These are phyloP conservation scores for Taenaris catops DNA, from an alignment of 2,888 invertebrate species.

Conservation along the genomic window DNA sequence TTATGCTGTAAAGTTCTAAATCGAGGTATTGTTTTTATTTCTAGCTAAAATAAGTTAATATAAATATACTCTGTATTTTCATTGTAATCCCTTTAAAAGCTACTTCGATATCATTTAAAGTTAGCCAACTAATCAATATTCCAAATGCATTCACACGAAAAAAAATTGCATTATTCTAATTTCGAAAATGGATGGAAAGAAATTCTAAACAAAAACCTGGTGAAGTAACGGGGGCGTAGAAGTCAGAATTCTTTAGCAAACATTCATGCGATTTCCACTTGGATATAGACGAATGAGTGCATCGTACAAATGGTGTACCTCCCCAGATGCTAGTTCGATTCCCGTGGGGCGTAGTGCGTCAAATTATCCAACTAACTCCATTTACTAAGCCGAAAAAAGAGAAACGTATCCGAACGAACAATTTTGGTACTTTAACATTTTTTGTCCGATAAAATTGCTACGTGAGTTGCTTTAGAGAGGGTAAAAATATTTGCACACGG, in stretches of 20 bases:
- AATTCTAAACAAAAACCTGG: slow-evolving; percentile 2
- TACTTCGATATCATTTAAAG: slow-evolving; percentile 10
- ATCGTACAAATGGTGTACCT: slow-evolving; percentile 30
- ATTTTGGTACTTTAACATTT: slow-evolving; percentile 26
- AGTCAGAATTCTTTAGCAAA: slow-evolving; percentile 6
- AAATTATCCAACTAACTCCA: slow-evolving; percentile 67
- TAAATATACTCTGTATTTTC: too few relatives aligned
- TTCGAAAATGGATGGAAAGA: slow-evolving; percentile 14
- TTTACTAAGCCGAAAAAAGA: slow-evolving; percentile 53
- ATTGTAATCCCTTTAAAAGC: too few relatives aligned
- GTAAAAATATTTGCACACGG: too few relatives aligned
- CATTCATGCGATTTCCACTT: slow-evolving; percentile 6
- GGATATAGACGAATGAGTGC: slow-evolving; percentile 23
- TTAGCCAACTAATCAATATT: slow-evolving; percentile 40
- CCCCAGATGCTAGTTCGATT: slow-evolving; percentile 47
- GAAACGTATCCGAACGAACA: slow-evolving; percentile 19
- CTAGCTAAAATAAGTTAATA: too few relatives aligned
- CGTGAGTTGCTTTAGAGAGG: slow-evolving; percentile 15
- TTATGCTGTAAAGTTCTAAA: too few relatives aligned
- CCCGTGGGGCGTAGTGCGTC: slow-evolving; percentile 45
- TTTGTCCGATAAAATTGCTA: slow-evolving; percentile 16
- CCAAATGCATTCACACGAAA: slow-evolving; percentile 36
- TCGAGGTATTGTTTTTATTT: too few relatives aligned
- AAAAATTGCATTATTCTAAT: slow-evolving; percentile 59
- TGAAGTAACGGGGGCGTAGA: not conserved